phyloP scores from a whole-genome alignment of 2,888 invertebrate genomes.

The Volucella bombylans region DNA sequence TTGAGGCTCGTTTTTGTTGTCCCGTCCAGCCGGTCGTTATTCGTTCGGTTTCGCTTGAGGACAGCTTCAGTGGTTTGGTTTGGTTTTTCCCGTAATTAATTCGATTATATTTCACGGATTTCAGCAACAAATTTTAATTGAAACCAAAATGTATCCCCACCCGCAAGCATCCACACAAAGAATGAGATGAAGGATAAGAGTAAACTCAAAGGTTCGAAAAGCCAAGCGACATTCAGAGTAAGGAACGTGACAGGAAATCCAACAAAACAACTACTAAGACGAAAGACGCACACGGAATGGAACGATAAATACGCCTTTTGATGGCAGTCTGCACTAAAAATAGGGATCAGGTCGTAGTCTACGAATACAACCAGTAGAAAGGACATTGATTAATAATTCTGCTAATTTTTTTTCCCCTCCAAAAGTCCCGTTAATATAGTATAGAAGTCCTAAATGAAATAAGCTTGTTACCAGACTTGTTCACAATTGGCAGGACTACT shows the following conservation, averaged over 20 bases:
- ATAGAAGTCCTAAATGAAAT: conserved; percentile 51
- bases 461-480: conserved; percentile 37
- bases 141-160: conserved; percentile 74
- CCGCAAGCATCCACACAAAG: conserved; percentile 9
- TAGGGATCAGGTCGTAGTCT: background rate
- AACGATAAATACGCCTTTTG: conserved; percentile 60
- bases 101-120: conserved; percentile 82
- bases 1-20: background rate
- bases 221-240: conserved; percentile 39
- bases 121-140: conserved; percentile 81
- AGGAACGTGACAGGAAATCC: conserved; percentile 65
- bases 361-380: conserved; percentile 18
- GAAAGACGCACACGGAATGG: conserved; percentile 8
- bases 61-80: background rate
- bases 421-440: conserved; percentile 41
- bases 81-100: conserved; percentile 79
- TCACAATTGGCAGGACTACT: conserved; percentile 41
- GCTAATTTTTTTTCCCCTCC: conserved; percentile 52
- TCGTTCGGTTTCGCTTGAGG: too few relatives aligned
- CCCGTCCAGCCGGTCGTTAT: too few relatives aligned
- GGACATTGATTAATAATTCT: conserved; percentile 72
- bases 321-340: conserved; percentile 14
- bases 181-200: conserved; percentile 19
- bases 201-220: background rate
- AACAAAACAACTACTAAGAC: conserved; percentile 8